Base-by-base conservation (phyloP, 2,113 vertebrate genomes). In the Sinocyclocheilus anophthalmus region DNA sequence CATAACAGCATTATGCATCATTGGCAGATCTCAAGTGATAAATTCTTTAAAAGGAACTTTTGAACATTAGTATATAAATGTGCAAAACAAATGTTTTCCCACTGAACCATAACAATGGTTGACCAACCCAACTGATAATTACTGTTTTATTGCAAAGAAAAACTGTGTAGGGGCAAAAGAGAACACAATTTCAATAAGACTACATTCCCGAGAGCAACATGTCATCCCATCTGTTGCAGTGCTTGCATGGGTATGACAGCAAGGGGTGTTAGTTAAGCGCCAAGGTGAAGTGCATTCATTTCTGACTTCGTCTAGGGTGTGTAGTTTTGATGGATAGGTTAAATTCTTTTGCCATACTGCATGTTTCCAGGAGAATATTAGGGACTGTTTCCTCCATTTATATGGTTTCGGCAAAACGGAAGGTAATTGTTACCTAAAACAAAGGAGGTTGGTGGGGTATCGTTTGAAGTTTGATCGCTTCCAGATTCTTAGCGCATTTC, bases 1-100 rank as follows among this genome's bases (percentile, higher is more conserved):
- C 92, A 94, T 87, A 78, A 91, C 93, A 93, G 93, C 93, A 87
- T 76, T 86, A 81, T 76, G 85, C 85, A 89, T 45, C 55, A 26
- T 13, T 50, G 42, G 45, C 3, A 81, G 8, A 65, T 26, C 26
- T 81, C 18, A 80, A 24, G n/a, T 65, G 6, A 48, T 45, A 26
- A 84, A 76, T 30, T 24, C 22, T 76, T 30, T 76, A 16, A 53
- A 76, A 76, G 9, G 3, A 53, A 50, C 75, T 13, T 42, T 20
- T 45, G 37, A 76, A 10, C 11, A 79, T 79, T 79, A 79, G 77
- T 80, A 63, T 24, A 63, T 80, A 80, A 80, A 80, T 42, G 9
- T 8, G 16, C 20, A 79, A 61, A 61, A n/a, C 4, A 22, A 37
- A 20, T 9, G 3, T 3, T 9, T 37, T 9, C 4, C 30, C 30